Conservation (phyloP, 1,140 invertebrate genomes). For the Gryllus bimaculatus region DNA sequence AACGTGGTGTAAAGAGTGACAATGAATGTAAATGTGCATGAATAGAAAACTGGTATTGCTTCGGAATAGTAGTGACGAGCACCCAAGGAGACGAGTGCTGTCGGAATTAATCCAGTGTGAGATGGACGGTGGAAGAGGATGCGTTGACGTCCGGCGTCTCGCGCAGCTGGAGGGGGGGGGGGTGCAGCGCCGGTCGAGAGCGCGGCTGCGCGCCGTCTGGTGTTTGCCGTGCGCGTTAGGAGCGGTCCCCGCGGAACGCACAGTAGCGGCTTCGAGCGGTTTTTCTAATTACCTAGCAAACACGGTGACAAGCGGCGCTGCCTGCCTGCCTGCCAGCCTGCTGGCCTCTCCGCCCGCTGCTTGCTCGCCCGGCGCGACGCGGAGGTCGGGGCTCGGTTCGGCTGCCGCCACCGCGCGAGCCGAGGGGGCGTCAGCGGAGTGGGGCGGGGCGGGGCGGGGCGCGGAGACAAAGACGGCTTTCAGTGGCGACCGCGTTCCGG, state of each 20-base stretch:
- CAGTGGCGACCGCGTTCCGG: neutral
- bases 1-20: too few relatives aligned
- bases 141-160: too few relatives aligned
- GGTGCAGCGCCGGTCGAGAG: too few relatives aligned
- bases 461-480: neutral
- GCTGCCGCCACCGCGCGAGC: neutral
- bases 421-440: neutral
- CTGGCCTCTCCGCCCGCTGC: neutral
- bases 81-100: too few relatives aligned
- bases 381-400: neutral
- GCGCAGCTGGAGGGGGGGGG: too few relatives aligned
- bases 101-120: too few relatives aligned
- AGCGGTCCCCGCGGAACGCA: neutral
- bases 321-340: neutral
- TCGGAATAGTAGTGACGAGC: too few relatives aligned
- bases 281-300: slow-evolving; percentile 1
- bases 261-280: slow-evolving; percentile 2
- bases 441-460: too few relatives aligned
- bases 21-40: too few relatives aligned
- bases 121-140: too few relatives aligned
- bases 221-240: neutral
- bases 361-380: neutral
- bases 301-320: neutral
- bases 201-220: neutral
- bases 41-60: too few relatives aligned